Evolutionary conservation across 2,888 invertebrate genomes (phyloP).

Genomic region (Dioctria linearis): DNA sequence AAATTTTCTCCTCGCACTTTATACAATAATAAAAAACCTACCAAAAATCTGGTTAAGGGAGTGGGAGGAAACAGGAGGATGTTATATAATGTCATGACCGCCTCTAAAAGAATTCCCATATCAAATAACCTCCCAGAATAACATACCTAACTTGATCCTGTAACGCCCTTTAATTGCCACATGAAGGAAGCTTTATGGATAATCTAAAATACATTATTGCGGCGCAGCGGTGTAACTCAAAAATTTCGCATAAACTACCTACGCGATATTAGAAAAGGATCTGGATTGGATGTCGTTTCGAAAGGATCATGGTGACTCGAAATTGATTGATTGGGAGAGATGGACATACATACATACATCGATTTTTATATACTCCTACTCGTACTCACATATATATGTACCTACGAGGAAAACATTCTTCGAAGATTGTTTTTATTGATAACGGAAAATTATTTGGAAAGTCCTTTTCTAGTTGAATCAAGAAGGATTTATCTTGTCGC

Average conservation of each 20-base stretch:
- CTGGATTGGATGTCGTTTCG: no score
- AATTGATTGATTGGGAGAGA: neutral
- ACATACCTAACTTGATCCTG: neutral
- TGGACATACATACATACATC: neutral
- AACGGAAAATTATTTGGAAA: neutral
- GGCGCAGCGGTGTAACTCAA: no score
- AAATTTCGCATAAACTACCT: no score
- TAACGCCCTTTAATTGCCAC: neutral
- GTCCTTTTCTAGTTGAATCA: neutral
- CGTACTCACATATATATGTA: no score
- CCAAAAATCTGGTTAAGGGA: no score
- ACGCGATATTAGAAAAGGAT: no score
- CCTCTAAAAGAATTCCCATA: neutral
- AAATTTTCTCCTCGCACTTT: neutral
- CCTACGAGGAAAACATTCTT: neutral
- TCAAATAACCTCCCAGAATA: neutral
- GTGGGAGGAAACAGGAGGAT: neutral
- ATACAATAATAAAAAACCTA: neutral
- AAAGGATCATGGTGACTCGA: neutral
- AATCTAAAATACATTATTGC: neutral
- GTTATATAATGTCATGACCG: neutral
- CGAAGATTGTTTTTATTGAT: neutral
- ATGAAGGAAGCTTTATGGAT: neutral
- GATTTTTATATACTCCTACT: neutral
- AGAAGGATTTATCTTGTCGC: neutral